These are phyloP conservation scores for Sinocyclocheilus anophthalmus DNA, from an alignment of 2,113 vertebrate species.

Conservation along the genomic window DNA sequence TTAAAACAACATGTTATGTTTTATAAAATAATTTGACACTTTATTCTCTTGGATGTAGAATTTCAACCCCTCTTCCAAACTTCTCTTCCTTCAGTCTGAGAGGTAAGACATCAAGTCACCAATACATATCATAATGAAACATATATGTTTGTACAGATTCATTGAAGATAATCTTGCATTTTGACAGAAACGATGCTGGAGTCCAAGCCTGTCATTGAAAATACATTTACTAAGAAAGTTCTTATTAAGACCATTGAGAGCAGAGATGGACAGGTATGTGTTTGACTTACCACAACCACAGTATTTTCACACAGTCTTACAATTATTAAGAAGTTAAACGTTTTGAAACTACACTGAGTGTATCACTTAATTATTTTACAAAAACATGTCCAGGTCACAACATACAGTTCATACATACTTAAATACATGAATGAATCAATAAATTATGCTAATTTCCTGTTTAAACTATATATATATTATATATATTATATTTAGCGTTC, in stretches of 20 bases:
- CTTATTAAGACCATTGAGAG: constrained; percentile 79
- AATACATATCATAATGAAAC: background rate
- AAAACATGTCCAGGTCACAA: background rate
- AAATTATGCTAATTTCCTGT: background rate
- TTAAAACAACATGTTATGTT: background rate
- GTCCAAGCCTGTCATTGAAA: constrained; percentile 67
- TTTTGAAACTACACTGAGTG: too few species aligned
- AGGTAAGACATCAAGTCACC: constrained; percentile 73
- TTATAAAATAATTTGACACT: background rate
- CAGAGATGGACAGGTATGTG: constrained; percentile 74
- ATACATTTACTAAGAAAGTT: constrained; percentile 72
- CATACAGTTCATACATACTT: background rate
- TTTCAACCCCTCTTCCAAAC: constrained; percentile 86
- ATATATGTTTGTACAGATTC: background rate
- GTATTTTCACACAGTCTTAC: background rate
- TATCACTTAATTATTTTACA: background rate
- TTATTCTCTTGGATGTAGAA: constrained; percentile 73
- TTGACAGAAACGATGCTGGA: constrained; percentile 69
- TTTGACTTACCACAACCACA: background rate
- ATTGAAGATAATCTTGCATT: background rate
- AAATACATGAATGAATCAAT: background rate
- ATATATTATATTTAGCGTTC: background rate
- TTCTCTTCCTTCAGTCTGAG: constrained; percentile 88
- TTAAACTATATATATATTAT: background rate
- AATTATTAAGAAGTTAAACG: background rate